Conservation (phyloP, 2,888 invertebrate species). For the Eupithecia abbreviata region DNA sequence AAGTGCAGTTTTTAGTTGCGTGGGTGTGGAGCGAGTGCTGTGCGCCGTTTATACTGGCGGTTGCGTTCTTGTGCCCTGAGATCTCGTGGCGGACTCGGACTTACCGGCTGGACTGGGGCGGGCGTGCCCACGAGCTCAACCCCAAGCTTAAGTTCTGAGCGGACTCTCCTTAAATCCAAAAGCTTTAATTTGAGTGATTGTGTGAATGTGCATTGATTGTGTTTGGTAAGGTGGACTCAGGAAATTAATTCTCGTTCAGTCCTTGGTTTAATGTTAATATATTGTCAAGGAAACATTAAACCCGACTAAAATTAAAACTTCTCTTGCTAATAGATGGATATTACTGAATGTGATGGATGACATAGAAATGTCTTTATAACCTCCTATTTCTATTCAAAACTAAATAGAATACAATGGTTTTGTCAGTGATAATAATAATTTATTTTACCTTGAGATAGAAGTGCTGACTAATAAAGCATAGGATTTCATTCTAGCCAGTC, state of each 20-base stretch:
- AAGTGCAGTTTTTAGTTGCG: conserved; percentile 96
- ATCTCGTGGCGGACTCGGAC: conserved; percentile 97
- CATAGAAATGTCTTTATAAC: neutral
- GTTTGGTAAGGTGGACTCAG: conserved; percentile 13
- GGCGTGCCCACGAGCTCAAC: conserved; percentile 94
- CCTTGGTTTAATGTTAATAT: conserved; percentile 3
- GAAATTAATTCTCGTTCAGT: neutral
- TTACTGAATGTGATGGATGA: conserved; percentile 4
- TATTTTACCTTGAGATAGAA: neutral
- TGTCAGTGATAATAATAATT: neutral
- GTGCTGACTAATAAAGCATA: neutral
- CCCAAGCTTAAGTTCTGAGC: conserved; percentile 87
- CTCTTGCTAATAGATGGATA: neutral
- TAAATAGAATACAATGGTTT: neutral
- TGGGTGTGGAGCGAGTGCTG: conserved; percentile 97
- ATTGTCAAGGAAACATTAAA: conserved; percentile 2
- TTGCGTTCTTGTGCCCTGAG: conserved; percentile 93
- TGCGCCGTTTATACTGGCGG: conserved; percentile 94
- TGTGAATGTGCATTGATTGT: conserved; percentile 31
- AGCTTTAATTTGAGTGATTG: conserved; percentile 74
- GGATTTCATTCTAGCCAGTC: neutral
- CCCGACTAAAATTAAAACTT: neutral
- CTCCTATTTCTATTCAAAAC: neutral
- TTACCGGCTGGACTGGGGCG: conserved; percentile 97
- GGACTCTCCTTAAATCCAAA: conserved; percentile 56